Conservation (phyloP, 2,888 invertebrate species). For the Mesorhabditis sp. region DNA sequence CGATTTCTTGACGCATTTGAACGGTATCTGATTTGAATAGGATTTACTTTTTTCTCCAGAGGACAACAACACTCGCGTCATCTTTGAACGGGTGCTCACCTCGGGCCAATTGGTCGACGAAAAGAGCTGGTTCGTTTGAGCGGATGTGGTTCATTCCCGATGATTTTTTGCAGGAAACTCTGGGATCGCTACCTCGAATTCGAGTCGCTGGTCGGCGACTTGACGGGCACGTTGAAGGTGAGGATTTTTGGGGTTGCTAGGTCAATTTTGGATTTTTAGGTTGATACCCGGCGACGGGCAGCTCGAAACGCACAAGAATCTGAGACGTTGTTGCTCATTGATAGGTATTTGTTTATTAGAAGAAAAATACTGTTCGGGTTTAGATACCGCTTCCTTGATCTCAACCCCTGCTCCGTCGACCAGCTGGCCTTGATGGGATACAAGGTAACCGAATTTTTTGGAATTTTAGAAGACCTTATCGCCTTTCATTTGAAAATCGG, state of each 20-base stretch:
- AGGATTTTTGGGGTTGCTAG: slow-evolving; percentile 64
- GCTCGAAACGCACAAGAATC: slow-evolving; percentile 75
- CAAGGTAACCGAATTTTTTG: slow-evolving; percentile 25
- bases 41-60: slow-evolving; percentile 67
- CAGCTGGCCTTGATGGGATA: slow-evolving; percentile 74
- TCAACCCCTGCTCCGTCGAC: slow-evolving; percentile 84
- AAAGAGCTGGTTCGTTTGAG: slow-evolving; percentile 61
- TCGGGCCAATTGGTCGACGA: slow-evolving; percentile 85
- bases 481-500: too few species aligned
- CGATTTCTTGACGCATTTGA: slow-evolving; percentile 92
- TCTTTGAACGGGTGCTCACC: slow-evolving; percentile 91
- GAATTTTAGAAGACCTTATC: not conserved
- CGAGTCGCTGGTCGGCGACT: slow-evolving; percentile 94
- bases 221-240: slow-evolving; percentile 93
- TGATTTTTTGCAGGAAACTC: slow-evolving; percentile 72
- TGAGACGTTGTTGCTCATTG: slow-evolving; percentile 92
- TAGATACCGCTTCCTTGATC: slow-evolving; percentile 83
- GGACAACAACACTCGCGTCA: slow-evolving; percentile 98
- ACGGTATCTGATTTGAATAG: slow-evolving; percentile 66
- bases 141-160: not conserved
- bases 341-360: slow-evolving; percentile 60
- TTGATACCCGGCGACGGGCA: slow-evolving; percentile 51
- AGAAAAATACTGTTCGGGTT: slow-evolving; percentile 11
- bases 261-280: not conserved
- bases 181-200: slow-evolving; percentile 98